Base-by-base conservation (phyloP, 2,888 invertebrate genomes). In the Mycogona germanica region DNA sequence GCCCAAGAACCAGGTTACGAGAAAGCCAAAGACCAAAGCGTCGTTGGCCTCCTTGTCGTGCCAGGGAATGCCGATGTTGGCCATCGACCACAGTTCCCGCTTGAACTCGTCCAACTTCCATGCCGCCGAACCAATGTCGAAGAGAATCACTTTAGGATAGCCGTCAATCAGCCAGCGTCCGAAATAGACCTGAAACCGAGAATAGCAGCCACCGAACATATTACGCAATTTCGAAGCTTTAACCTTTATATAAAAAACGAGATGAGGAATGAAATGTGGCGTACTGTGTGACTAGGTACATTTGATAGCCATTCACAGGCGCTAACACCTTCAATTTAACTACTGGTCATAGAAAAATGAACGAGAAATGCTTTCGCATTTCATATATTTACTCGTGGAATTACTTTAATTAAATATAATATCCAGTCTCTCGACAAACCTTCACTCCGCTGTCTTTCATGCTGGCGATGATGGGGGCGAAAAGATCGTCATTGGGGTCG, bases 111-210 rank as follows among this genome's bases (percentile, higher is more conserved):
- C 92, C 65, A 99, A 70, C 69, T 93, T 93, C 88, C 92, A 92
- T 0, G 93, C 87, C 0, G 86, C 95, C 0, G 92, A 91, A 19
- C 92, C 89, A 66, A 99, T 87, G 70, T 99, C 98, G 74, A 99
- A 96, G 3, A 99, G 76, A 51, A 99, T 82, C 40, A 99, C 84
- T 70, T 93, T 93, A 0, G 98, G 98, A 74, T 95, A 97, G n/a
- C 98, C 98, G 66, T 99, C 98, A 2, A 99, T 98, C 47, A 99
- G 72, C 98, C 98, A 98, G 2, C 95, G 84, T n/a, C 98, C 98
- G 30, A 89, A 92, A 65, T 87, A 82, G 9, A 93, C 76, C 85
- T 87, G 59, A 3, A 61, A 55, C n/a, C n/a, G n/a, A n/a, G n/a
- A n/a, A n/a, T n/a, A n/a, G n/a, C n/a, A 52, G n/a, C n/a, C n/a